These are phyloP conservation scores for Paragorgia papillata DNA, from an alignment of 92 coral and sea anemone species.

Conservation along the genomic window DNA sequence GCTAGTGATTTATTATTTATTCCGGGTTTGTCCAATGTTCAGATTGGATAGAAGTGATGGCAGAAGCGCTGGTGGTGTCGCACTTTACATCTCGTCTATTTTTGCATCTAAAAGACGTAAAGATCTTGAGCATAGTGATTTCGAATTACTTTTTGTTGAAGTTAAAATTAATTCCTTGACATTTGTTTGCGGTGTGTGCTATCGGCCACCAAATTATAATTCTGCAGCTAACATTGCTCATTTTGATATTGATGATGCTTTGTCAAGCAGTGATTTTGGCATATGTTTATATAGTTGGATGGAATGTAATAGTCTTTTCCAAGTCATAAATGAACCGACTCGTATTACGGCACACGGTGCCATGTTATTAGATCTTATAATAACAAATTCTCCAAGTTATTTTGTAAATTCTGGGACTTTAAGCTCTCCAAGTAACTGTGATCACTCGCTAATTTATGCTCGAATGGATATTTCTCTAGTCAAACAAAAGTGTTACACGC, in stretches of 20 bases:
- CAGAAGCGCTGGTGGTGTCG: slow-evolving; percentile 25
- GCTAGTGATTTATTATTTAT: background rate
- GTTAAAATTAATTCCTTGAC: background rate
- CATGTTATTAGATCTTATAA: slow-evolving; percentile 30
- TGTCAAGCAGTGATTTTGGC: slow-evolving; percentile 11
- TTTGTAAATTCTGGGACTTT: slow-evolving; percentile 56
- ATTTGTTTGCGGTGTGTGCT: slow-evolving; percentile 8
- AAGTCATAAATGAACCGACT: slow-evolving; percentile 46
- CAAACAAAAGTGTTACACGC: too few relatives aligned
- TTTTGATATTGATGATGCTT: background rate
- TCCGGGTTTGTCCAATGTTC: slow-evolving; percentile 1
- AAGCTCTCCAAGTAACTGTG: slow-evolving; percentile 62
- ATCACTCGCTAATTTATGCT: slow-evolving; percentile 18
- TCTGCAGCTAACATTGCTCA: background rate
- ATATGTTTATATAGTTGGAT: slow-evolving; percentile 8
- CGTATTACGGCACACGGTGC: slow-evolving; percentile 35
- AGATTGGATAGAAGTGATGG: slow-evolving; percentile 15
- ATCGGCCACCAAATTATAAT: slow-evolving; percentile 10
- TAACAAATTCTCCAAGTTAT: slow-evolving; percentile 57
- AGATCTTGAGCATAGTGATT: background rate
- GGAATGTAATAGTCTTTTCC: slow-evolving; percentile 17
- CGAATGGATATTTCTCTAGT: too few relatives aligned
- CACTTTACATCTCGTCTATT: background rate
- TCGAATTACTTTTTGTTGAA: slow-evolving; percentile 1
- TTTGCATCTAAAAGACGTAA: background rate